phyloP scores from a whole-genome alignment of 2,113 vertebrate species.

The Himantopus leucocephalus region DNA sequence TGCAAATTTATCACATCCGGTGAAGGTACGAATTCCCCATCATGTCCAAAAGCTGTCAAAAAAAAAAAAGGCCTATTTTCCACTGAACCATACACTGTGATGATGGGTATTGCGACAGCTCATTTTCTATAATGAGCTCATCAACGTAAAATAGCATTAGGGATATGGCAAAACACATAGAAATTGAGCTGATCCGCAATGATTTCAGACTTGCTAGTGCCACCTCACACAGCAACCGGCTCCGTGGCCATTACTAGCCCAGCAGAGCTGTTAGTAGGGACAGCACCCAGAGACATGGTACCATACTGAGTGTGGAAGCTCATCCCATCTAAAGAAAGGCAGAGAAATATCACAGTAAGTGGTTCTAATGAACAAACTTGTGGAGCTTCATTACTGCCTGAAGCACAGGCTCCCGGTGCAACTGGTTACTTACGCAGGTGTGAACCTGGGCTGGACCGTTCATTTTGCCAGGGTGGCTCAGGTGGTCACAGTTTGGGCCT shows the following conservation, averaged over 20 bases:
- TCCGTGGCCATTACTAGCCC: background rate
- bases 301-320: background rate
- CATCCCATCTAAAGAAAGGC: background rate
- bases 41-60: background rate
- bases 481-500: too few species aligned
- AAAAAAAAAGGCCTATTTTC: background rate
- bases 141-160: background rate
- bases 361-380: background rate
- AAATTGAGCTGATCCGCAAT: background rate
- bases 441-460: too few species aligned
- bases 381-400: background rate
- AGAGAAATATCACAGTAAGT: background rate
- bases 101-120: background rate
- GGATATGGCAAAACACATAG: background rate
- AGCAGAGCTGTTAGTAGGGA: background rate
- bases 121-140: constrained; percentile 7
- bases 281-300: background rate
- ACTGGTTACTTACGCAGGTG: too few species aligned
- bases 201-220: background rate
- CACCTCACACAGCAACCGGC: background rate
- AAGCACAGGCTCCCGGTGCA: background rate
- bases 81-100: background rate
- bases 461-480: background rate
- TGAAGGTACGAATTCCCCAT: background rate
- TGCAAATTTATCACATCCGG: background rate